Evolutionary conservation across 37 sponge, comb jelly and placozoan species (phyloP), one percentile per base, ranked within the genome.

Genomic region (Axinella damicornis): DNA sequence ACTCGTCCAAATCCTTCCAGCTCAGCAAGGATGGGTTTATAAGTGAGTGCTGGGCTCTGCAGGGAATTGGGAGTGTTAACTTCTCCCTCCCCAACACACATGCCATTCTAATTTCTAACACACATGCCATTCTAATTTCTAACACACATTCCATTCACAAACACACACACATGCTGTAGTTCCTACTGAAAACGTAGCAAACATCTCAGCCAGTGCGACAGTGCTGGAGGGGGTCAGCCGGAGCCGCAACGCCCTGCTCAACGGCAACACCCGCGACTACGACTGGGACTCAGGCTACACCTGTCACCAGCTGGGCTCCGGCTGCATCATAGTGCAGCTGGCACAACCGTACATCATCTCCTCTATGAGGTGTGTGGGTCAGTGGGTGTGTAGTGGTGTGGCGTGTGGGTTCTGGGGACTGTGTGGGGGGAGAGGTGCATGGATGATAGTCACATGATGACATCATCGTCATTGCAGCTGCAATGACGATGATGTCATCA

Each of bases 231-330:
- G 98, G 5, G 98, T 98, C 31, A 90, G 90, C 57, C 64, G 94
- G 71, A 79, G 84, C 24, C 79, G 96, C 41, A 92, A 93, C 82
- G 92, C 94, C 30, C 73, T 98, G 58, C 91, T 98, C 40, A 93
- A 95, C 77, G 98, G 96, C 36, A 91, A 91, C 80, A 89, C 87
- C 0, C 75, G 92, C 31, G 94, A 98, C 57, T 98, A 95, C 69
- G 96, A 98, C 87, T 98, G 98, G 98, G 98, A 98, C 85, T 88
- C 92, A 41, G 98, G 98, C 53, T 98, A 98, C 80, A 95, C 96
- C 55, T 98, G 98, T 39, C 98, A 98, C 63, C 98, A 98, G 94
- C 83, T 97, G 60, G 91, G 95, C 2, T 89, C 81, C 35, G 96
- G 96, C 0, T 82, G 63, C 67, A 92, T 95, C 76, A 34, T 95